Conservation (phyloP, 2,888 invertebrate genomes). For the Myathropa florea region DNA sequence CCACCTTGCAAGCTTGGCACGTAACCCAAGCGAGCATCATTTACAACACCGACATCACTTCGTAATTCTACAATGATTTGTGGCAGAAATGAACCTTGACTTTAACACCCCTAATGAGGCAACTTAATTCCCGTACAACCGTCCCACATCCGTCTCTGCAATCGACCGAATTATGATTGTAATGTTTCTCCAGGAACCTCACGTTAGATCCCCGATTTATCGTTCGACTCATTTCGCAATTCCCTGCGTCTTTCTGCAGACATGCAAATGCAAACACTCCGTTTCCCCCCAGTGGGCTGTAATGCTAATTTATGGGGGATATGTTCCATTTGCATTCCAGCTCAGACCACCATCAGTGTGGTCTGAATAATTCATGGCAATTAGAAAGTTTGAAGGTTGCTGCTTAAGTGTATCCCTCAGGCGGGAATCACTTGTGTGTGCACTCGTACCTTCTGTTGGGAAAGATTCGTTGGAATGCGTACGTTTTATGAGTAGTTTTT, state of each 20-base stretch:
- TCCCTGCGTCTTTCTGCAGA: neutral
- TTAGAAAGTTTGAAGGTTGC: neutral
- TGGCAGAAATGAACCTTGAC: neutral
- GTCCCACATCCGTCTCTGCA: neutral
- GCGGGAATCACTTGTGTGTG: neutral
- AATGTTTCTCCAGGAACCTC: neutral
- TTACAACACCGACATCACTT: neutral
- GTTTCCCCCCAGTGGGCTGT: neutral
- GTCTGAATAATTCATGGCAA: slow-evolving; percentile 20
- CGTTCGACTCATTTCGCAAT: neutral
- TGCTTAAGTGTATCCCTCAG: neutral
- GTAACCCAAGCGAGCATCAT: neutral
- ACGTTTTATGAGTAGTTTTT: too few relatives aligned
- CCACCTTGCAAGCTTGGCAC: neutral
- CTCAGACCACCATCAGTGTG: neutral
- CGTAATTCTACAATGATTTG: neutral
- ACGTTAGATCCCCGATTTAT: neutral
- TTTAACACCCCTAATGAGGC: neutral
- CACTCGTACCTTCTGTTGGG: neutral
- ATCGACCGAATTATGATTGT: neutral
- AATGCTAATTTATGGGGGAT: slow-evolving; percentile 16
- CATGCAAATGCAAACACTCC: neutral
- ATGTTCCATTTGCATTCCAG: slow-evolving; percentile 13
- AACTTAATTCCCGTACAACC: neutral
- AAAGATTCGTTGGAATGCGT: neutral